Evolutionary conservation across 2,888 invertebrate species (phyloP), one percentile per base, ranked within the genome.

Genomic region (Crocallis elinguaria): DNA sequence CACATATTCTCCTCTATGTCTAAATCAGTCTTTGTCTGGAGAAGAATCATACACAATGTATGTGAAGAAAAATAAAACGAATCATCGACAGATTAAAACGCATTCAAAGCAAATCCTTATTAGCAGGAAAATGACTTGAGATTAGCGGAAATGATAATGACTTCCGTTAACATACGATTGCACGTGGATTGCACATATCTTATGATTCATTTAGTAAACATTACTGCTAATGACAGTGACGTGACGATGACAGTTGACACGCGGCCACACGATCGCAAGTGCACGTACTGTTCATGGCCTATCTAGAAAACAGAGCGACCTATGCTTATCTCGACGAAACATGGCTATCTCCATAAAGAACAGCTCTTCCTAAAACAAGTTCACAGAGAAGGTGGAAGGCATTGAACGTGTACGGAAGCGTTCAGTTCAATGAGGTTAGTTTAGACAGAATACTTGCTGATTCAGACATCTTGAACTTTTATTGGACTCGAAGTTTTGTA

Each of bases 311-410:
- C 39, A 39, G n/a, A n/a, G 50, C 49, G 14, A 25, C 23, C 50
- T 13, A 36, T 8, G 46, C 39, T 56, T 53, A 61, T 64, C 12
- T n/a, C 57, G 51, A 50, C 52, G 52, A 52, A 55, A 57, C 56
- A 49, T 13, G 52, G 57, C 55, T 64, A 64, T 64, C 63, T 49
- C n/a, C 37, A 36, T 45, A 32, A 51, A 36, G 42, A 45, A 44
- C 63, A 64, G 60, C 61, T 61, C 59, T 49, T 59, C 46, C 45
- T 42, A 32, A 46, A 52, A 61, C 57, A 59, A 63, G 56, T 61
- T 46, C 48, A 32, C 38, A 35, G 44, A 38, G 37, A 57, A 56
- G 53, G 62, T 55, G 57, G 49, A 35, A 29, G 50, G 46, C 32
- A 42, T 49, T 30, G 39, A 57, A 55, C 55, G 60, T 50, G 51